phyloP scores from a whole-genome alignment of 2,113 vertebrate genomes.

The Varanus komodoensis region DNA sequence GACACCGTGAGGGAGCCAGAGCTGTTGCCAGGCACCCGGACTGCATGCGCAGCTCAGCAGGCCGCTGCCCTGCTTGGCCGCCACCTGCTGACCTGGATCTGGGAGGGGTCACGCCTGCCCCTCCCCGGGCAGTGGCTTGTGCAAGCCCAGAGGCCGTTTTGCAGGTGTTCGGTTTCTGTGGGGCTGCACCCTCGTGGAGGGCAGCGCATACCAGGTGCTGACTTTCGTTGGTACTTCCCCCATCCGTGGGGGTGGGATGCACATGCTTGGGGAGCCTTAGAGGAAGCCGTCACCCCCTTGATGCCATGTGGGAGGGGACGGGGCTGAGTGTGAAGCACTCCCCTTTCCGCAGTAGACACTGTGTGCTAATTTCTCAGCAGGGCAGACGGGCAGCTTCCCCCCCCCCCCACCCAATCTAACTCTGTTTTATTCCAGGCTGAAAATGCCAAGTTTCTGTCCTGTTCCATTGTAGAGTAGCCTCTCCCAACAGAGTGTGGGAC shows the following conservation, averaged over 20 bases:
- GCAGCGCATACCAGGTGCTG: no score
- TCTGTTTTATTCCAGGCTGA: background rate
- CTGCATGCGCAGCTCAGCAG: background rate
- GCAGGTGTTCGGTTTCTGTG: no score
- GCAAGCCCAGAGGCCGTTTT: no score
- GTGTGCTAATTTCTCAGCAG: background rate
- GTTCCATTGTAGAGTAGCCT: background rate
- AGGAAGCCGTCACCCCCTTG: background rate
- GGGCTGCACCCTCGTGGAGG: no score
- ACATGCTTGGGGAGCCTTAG: background rate
- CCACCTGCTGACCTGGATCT: background rate
- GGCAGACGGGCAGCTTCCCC: background rate
- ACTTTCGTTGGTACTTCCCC: background rate
- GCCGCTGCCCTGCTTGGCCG: no score
- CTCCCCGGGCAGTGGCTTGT: no score
- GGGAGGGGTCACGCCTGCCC: background rate
- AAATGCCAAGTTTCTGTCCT: background rate
- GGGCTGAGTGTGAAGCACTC: background rate
- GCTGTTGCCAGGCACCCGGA: background rate
- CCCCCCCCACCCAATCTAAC: background rate
- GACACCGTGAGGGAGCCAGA: background rate
- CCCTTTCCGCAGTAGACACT: background rate
- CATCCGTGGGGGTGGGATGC: background rate
- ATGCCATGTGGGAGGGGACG: background rate
- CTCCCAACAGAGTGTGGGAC: no score